Evolutionary conservation across 2,113 vertebrate species (phyloP).

Genomic region (Osmerus mordax): DNA sequence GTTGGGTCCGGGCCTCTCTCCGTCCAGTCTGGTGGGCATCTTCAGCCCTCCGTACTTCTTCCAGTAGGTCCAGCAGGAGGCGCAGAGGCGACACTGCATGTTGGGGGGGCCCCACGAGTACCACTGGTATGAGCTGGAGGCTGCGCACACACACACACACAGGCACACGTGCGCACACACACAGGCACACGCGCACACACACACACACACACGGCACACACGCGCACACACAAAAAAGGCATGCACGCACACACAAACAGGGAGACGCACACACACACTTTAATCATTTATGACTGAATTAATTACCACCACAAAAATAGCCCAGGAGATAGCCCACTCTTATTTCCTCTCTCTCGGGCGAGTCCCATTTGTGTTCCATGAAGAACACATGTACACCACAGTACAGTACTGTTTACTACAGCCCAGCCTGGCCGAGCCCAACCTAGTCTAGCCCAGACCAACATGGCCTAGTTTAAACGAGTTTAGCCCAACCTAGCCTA

Average conservation of each 20-base stretch:
- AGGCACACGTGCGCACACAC: background rate
- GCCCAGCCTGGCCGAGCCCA: too few species aligned
- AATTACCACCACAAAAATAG: slow-evolving; percentile 48
- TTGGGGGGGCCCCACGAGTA: slow-evolving; percentile 99
- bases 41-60: slow-evolving; percentile 99
- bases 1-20: slow-evolving; percentile 93
- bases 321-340: slow-evolving; percentile 22
- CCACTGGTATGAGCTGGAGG: slow-evolving; percentile 97
- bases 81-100: slow-evolving; percentile 98
- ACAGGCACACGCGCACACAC: slow-evolving; percentile 49
- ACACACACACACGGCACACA: slow-evolving; percentile 12
- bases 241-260: background rate
- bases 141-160: slow-evolving; percentile 68
- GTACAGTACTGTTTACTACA: background rate
- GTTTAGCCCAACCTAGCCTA: too few species aligned
- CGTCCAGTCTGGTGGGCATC: slow-evolving; percentile 96
- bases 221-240: slow-evolving; percentile 43
- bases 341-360: too few species aligned
- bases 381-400: too few species aligned
- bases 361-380: too few species aligned
- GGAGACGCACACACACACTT: slow-evolving; percentile 12
- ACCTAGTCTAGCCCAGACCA: too few species aligned
- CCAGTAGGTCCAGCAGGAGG: slow-evolving; percentile 98
- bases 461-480: too few species aligned
- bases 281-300: slow-evolving; percentile 45